A percentile compares a stretch with the other conserved stretches of the same genome.
Conservation (phyloP, 2,113 vertebrate genomes). For the Mohoua ochrocephala region DNA sequence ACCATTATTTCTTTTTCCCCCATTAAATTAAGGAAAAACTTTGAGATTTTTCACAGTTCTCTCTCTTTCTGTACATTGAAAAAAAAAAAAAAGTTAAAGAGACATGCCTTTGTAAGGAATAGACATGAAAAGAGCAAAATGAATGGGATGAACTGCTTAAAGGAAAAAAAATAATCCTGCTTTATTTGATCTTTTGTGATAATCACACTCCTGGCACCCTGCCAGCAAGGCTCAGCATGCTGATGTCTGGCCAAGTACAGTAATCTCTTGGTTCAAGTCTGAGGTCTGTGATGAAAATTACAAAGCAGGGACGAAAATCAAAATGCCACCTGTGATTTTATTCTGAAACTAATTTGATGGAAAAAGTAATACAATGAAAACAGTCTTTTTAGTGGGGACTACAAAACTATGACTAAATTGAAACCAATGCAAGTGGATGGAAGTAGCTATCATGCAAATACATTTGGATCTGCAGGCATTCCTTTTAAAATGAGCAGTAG, state of each 20-base stretch:
- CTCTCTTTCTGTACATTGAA: neutral
- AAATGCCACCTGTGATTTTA: conserved; percentile 66
- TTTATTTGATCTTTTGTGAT: conserved; percentile 51
- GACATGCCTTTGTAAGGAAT: neutral
- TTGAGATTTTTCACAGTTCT: neutral
- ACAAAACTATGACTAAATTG: conserved; percentile 27
- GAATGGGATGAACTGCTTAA: conserved; percentile 20
- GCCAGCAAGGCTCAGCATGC: conserved; percentile 7
- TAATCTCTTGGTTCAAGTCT: conserved; percentile 56
- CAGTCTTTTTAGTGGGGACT: conserved; percentile 17
- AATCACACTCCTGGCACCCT: conserved; percentile 6
- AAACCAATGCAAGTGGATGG: neutral
- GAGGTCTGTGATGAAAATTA: conserved; percentile 54
- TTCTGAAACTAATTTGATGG: conserved; percentile 52
- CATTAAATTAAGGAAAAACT: neutral
- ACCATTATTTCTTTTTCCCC: neutral
- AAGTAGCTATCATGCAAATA: conserved; percentile 62
- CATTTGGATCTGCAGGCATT: conserved; percentile 45
- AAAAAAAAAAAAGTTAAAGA: neutral
- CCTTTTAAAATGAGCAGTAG: conserved; percentile 45
- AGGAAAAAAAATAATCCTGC: neutral
- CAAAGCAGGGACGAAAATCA: conserved; percentile 56
- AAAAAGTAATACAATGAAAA: conserved; percentile 12
- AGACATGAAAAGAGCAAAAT: conserved; percentile 47
- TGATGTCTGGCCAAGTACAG: conserved; percentile 52